Base-by-base conservation (phyloP, 2,113 vertebrate species). In the Salvelinus alpinus region DNA sequence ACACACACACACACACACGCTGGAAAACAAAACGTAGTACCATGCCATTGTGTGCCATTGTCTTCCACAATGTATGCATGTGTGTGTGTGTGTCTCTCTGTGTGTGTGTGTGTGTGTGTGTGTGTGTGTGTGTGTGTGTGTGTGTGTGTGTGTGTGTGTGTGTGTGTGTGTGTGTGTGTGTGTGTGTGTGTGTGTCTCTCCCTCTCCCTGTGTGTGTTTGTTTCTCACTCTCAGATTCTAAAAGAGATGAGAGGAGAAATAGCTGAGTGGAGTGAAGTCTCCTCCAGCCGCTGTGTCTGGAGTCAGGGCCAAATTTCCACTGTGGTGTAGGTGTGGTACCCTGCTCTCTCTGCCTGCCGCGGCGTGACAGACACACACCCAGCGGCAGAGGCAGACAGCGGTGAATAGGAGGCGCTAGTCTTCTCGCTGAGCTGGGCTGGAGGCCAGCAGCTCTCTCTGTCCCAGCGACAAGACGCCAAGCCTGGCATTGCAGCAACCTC, bases 241-340 rank as follows among this genome's bases (percentile, higher is more conserved):
- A 20, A 57, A 62, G 59, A n/a, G 59, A 24, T 24, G 59, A 62
- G 59, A 62, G 59, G 38, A 44, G 8, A 18, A 57, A 57, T 57
- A 31, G 25, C 24, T 16, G 27, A 66, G 64, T 27, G 13, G 24
- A 66, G 64, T 66, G 64, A 29, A 68, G 18, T 73, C 76, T 84
- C 78, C 79, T 83, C 81, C 76, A 89, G 87, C 80, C 80, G 22
- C 76, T 29, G 79, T 83, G 88, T 91, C 90, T 85, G 85, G 87
- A 78, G 71, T 77, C 84, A 72, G 75, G 57, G 75, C 88, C 92
- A 73, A 75, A 82, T 91, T 94, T 94, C 93, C 93, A 91, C 88
- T 92, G 79, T 82, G 82, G 88, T 82, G 84, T 89, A 94, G 94
- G 94, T 91, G 94, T 93, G 92, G 93, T 82, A 87, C 91, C 88